Base-by-base conservation (phyloP, 2,113 vertebrate species). In the Pteropus alecto region DNA sequence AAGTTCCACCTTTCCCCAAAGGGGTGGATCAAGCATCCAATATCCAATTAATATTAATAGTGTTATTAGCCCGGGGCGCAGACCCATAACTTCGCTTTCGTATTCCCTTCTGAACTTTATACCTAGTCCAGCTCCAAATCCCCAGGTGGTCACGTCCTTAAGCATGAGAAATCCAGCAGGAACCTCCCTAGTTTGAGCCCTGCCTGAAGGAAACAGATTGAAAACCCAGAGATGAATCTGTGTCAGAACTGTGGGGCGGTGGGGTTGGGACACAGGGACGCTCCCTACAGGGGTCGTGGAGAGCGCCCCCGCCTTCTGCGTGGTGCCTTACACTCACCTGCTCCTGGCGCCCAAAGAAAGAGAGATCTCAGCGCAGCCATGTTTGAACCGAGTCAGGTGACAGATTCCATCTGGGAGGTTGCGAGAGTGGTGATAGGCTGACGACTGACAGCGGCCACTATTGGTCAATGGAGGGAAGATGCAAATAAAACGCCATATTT, bases 401-500 rank as follows among this genome's bases (percentile, higher is more conserved):
- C 93, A 81, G 21, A 35, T 67, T 48, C 58, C 48, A 28, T 68
- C 76, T 16, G 19, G n/a, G 16, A 79, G 33, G 78, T 14, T 33
- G 58, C 33, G 0, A 18, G 43, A 51, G 51, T 51, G 18, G 14
- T 9, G 30, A 4, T 7, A 10, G 4, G 60, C 26, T 5, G 93
- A 71, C 48, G 65, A 63, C 24, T 1, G 60, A 87, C 70, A 68
- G 48, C 14, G 3, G 0, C 70, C 13, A 3, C 81, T 81, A 98
- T 98, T 98, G 98, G 98, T 93, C 14, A 63, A 21, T 6, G 16
- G 41, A 6, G 14, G 46, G 10, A 60, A 24, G 1, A 96, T 96
- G 96, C 96, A 97, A 98, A 97, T 88, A 76, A 54, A 1, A 22
- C 77, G 96, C 98, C 98, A 96, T 97, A 6, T 95, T 98, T 79